These are phyloP conservation scores for Cancer borealis DNA, from an alignment of 2,888 invertebrate genomes.

Conservation along the genomic window DNA sequence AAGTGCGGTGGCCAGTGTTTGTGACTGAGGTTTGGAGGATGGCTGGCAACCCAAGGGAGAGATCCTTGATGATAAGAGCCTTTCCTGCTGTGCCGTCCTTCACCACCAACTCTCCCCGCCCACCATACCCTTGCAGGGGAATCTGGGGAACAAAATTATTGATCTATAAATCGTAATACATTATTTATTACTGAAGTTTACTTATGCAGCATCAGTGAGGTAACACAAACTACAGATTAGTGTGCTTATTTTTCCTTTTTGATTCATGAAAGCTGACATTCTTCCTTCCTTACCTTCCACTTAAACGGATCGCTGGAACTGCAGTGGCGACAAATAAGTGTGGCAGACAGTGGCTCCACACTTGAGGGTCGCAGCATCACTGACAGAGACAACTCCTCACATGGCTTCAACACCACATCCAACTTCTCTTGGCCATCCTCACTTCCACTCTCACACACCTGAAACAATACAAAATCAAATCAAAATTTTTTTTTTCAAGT, in stretches of 20 bases:
- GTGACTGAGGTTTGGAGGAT: slow-evolving; percentile 48
- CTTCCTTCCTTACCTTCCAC: slow-evolving; percentile 47
- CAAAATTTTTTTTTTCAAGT: background rate
- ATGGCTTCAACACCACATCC: slow-evolving; percentile 54
- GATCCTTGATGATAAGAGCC: slow-evolving; percentile 48
- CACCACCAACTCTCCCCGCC: slow-evolving; percentile 51
- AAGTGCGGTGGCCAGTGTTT: slow-evolving; percentile 58
- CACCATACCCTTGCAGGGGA: slow-evolving; percentile 68
- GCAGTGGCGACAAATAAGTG: slow-evolving; percentile 52
- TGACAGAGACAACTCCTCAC: slow-evolving; percentile 57
- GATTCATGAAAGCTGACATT: background rate
- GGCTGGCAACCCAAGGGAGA: slow-evolving; percentile 48
- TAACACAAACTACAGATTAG: background rate
- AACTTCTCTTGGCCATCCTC: slow-evolving; percentile 37
- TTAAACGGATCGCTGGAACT: slow-evolving; percentile 52
- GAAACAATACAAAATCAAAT: background rate
- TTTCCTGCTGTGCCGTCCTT: slow-evolving; percentile 28
- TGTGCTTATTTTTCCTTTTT: background rate
- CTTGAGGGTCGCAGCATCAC: slow-evolving; percentile 51
- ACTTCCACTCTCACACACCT: slow-evolving; percentile 47
- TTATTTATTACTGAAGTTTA: background rate
- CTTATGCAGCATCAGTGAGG: background rate
- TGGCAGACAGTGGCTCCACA: slow-evolving; percentile 49
- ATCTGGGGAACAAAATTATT: slow-evolving; percentile 42
- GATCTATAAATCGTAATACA: too few relatives aligned